A percentile compares a stretch with the other conserved stretches of the same genome.
These are phyloP conservation scores for Himalopsyche kuldschensis DNA, from an alignment of 2,888 invertebrate species.

Conservation along the genomic window DNA sequence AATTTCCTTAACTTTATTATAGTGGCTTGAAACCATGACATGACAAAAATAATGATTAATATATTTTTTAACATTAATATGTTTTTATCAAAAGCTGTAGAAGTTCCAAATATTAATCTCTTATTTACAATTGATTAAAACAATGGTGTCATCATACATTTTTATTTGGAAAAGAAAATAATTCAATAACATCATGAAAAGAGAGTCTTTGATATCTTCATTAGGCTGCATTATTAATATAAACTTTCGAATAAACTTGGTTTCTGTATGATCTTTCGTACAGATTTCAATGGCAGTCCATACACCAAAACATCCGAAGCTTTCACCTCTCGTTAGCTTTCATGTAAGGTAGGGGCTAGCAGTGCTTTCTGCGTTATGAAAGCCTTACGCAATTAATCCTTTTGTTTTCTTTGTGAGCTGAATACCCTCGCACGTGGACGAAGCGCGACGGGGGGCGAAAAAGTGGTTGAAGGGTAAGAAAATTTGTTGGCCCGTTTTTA, in stretches of 20 bases:
- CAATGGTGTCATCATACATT: too few species aligned
- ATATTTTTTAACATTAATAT: too few species aligned
- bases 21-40: too few species aligned
- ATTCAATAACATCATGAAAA: too few species aligned
- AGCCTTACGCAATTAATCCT: constrained; percentile 23
- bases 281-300: not conserved
- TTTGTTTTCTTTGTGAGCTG: constrained; percentile 23
- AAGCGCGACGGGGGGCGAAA: not conserved
- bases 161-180: too few species aligned
- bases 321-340: constrained; percentile 1
- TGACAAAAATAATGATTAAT: too few species aligned
- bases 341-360: not conserved
- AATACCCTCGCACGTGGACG: constrained; percentile 1
- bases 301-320: not conserved
- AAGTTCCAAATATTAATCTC: too few species aligned
- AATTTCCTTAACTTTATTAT: too few species aligned
- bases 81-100: too few species aligned
- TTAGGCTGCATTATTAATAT: not conserved
- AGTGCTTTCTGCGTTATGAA: constrained; percentile 7
- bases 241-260: not conserved
- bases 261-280: not conserved
- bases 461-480: not conserved
- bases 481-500: not conserved
- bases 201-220: too few species aligned
- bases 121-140: too few species aligned